phyloP scores from a whole-genome alignment of 2,888 invertebrate genomes.

The Branchellion lobata region DNA sequence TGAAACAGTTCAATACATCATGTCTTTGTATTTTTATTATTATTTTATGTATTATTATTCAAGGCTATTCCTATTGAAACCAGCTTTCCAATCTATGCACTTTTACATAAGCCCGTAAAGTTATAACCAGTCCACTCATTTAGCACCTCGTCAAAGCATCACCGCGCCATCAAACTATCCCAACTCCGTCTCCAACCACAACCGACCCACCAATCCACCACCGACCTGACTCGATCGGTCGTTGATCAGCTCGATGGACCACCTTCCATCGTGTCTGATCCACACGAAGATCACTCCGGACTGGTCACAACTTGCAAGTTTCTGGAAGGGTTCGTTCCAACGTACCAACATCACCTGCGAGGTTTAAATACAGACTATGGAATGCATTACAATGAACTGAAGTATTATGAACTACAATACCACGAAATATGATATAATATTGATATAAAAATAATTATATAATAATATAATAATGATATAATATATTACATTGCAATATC shows the following conservation, averaged over 20 bases:
- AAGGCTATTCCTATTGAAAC: no score
- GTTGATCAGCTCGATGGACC: conserved; percentile 98
- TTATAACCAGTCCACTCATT: no score
- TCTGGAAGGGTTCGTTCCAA: conserved; percentile 98
- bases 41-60: no score
- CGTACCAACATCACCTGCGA: conserved; percentile 71
- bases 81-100: no score
- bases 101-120: no score
- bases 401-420: not conserved
- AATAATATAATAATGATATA: not conserved
- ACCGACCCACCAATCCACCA: no score
- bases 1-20: no score
- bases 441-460: not conserved
- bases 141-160: no score
- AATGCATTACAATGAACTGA: not conserved
- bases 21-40: no score
- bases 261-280: conserved; percentile 95
- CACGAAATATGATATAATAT: not conserved
- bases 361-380: not conserved
- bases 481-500: no score
- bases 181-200: no score
- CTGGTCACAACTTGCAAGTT: conserved; percentile 93
- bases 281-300: conserved; percentile 98
- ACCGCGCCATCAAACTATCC: no score
- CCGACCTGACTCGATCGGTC: conserved; percentile 83